Conservation (phyloP, 2,888 invertebrate genomes). For the Sclerodermus sp. region DNA sequence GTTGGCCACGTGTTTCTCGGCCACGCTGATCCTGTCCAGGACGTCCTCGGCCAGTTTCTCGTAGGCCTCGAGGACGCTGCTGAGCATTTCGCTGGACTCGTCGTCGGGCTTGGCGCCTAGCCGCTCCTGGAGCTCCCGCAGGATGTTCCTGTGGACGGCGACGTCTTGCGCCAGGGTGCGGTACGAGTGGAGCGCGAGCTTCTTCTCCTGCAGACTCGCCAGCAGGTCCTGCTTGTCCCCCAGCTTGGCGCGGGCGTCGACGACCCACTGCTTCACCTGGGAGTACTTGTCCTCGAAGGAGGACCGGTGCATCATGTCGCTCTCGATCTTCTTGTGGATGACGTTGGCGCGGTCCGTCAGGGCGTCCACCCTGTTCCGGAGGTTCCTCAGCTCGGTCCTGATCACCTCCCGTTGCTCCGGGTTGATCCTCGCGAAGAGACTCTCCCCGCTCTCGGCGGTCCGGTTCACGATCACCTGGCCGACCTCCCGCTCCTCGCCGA, state of each 20-base stretch:
- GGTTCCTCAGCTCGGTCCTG: slow-evolving; percentile 75
- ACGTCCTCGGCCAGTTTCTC: slow-evolving; percentile 69
- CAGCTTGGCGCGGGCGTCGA: slow-evolving; percentile 75
- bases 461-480: slow-evolving; percentile 78
- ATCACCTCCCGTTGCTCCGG: slow-evolving; percentile 86
- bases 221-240: slow-evolving; percentile 72
- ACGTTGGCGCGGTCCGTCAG: slow-evolving; percentile 82
- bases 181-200: slow-evolving; percentile 79
- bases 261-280: slow-evolving; percentile 84
- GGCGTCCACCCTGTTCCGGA: slow-evolving; percentile 82
- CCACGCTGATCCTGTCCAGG: slow-evolving; percentile 66
- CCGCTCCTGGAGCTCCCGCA: slow-evolving; percentile 82
- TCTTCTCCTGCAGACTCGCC: slow-evolving; percentile 85
- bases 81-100: slow-evolving; percentile 75
- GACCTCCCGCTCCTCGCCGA: slow-evolving; percentile 73
- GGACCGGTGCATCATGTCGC: slow-evolving; percentile 84
- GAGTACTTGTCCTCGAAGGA: slow-evolving; percentile 91
- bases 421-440: slow-evolving; percentile 82
- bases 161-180: slow-evolving; percentile 84
- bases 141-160: slow-evolving; percentile 78
- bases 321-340: slow-evolving; percentile 85
- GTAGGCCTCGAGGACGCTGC: slow-evolving; percentile 74
- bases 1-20: slow-evolving; percentile 74
- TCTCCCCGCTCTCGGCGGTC: slow-evolving; percentile 85
- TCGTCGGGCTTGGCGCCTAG: slow-evolving; percentile 77